Base-by-base conservation (phyloP, 2,888 invertebrate genomes). In the Lymantria monacha region DNA sequence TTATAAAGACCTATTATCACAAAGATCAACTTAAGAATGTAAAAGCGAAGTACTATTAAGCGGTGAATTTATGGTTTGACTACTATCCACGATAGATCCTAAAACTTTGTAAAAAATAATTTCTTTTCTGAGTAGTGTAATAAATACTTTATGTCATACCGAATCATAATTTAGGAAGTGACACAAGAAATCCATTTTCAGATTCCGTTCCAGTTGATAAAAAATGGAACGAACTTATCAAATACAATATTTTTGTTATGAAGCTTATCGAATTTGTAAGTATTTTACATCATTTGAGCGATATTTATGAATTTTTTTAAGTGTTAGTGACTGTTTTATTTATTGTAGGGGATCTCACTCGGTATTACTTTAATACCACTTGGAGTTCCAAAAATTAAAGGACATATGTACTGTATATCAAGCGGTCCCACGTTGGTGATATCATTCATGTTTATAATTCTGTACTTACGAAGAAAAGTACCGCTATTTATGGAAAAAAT, bases 401-500 rank as follows among this genome's bases (percentile, higher is more conserved):
- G 90, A 61, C 90, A 90, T 59, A 90, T 90, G 90, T 90, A 88
- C 75, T 90, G 89, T 79, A 85, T 90, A 75, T 74, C 90, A 51
- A 83, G 83, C 59, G 88, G 89, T 55, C 90, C 90, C 44, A 88
- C 90, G 46, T 53, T 89, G 66, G 70, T 90, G 42, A 88, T 88
- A 74, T 89, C 90, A 1, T 55, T 87, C 1, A 61, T 90, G 60
- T 89, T 90, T 63, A 70, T 89, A 49, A 72, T 88, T 62, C 74
- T 90, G 52, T 90, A 90, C 58, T 45, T 89, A 59, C 78, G 87
- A 68, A 83, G 74, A 72, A 84, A 76, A 79, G 87, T 89, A 30
- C 89, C 90, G 5, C 58, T 88, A 54, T 90, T 90, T 61, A 87
- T 90, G 89, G 90, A 90, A 69, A 90, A 90, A 77, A 88, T 90